These are phyloP conservation scores for Eristalinus aeneus DNA, from an alignment of 2,888 invertebrate genomes.

Conservation along the genomic window DNA sequence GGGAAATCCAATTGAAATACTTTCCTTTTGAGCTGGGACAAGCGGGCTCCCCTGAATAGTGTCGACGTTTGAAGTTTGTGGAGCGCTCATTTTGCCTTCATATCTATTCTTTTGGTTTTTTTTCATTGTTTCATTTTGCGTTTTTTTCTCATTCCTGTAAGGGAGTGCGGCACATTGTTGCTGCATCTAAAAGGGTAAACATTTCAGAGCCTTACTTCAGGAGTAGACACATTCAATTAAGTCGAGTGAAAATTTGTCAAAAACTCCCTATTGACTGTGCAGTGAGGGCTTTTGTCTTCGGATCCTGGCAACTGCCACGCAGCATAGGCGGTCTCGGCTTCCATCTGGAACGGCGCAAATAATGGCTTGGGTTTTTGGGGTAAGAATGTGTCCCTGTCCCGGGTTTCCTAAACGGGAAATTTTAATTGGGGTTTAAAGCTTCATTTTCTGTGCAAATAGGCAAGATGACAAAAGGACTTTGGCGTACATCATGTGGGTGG, in stretches of 20 bases:
- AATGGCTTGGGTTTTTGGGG: conserved; percentile 35
- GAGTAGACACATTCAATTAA: neutral
- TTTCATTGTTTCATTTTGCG: neutral
- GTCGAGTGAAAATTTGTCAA: neutral
- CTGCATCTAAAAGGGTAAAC: conserved; percentile 20
- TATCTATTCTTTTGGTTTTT: neutral
- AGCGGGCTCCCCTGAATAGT: conserved; percentile 37
- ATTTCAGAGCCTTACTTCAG: conserved; percentile 7
- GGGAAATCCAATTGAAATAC: conserved; percentile 54
- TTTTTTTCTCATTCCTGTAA: neutral
- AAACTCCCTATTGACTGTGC: neutral
- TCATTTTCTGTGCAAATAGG: conserved; percentile 56
- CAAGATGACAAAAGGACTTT: conserved; percentile 60
- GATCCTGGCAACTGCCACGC: conserved; percentile 35
- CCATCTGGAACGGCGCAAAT: conserved; percentile 7
- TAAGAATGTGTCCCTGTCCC: conserved; percentile 24
- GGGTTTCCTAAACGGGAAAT: conserved; percentile 48
- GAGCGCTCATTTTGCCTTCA: neutral
- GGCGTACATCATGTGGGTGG: neutral
- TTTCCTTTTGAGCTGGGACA: conserved; percentile 42
- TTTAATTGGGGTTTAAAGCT: conserved; percentile 65
- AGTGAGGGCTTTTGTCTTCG: neutral
- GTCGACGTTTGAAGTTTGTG: conserved; percentile 40
- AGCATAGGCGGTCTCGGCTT: conserved; percentile 14
- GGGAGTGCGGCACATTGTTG: neutral